phyloP scores from a whole-genome alignment of 2,113 vertebrate species.

The Aegithalos caudatus region DNA sequence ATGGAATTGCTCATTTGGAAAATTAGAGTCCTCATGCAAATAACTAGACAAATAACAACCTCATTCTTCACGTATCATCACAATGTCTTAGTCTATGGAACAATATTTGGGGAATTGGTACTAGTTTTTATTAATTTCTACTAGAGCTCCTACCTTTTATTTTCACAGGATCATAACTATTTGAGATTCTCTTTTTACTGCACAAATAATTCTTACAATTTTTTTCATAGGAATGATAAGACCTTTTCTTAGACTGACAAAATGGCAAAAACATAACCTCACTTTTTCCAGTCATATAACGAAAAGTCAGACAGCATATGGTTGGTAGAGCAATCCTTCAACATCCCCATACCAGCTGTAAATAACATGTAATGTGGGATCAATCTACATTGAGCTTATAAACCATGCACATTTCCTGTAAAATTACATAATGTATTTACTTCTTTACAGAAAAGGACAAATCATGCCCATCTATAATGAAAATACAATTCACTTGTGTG shows the following conservation, averaged over 20 bases:
- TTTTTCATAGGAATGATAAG: not conserved
- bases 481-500: not conserved
- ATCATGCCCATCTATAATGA: not conserved
- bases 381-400: not conserved
- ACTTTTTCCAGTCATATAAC: not conserved
- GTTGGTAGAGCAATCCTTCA: not conserved
- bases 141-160: not conserved
- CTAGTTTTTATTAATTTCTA: not conserved
- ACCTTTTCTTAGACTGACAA: not conserved
- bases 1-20: constrained; percentile 40
- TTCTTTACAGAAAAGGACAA: not conserved
- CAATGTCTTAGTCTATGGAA: not conserved
- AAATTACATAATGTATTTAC: not conserved
- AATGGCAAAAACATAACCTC: not conserved
- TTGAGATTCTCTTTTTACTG: not conserved
- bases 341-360: not conserved
- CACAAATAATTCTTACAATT: not conserved
- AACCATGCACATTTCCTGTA: not conserved
- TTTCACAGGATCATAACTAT: not conserved
- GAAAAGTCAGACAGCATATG: not conserved
- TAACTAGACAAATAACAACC: constrained; percentile 1
- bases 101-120: not conserved
- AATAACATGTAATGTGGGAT: not conserved
- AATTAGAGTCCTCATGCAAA: constrained; percentile 37
- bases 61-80: not conserved